Conservation (phyloP, 2,113 vertebrate genomes). For the Vulpes vulpes region DNA sequence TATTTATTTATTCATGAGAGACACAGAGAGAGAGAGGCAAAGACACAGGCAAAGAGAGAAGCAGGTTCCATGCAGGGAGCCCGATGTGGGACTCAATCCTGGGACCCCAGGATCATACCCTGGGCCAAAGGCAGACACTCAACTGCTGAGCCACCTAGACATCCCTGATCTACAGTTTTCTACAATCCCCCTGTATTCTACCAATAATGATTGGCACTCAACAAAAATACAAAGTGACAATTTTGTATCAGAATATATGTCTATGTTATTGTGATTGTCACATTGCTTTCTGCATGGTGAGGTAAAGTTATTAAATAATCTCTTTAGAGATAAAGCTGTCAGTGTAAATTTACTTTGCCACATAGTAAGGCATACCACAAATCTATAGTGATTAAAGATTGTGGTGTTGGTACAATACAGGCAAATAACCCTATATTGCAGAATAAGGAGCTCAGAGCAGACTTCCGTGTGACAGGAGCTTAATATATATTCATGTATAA, state of each 20-base stretch:
- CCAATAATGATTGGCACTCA: neutral
- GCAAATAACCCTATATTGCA: neutral
- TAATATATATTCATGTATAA: neutral
- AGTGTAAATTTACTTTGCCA: neutral
- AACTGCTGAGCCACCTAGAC: too few relatives aligned
- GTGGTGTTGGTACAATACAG: neutral
- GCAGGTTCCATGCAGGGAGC: too few relatives aligned
- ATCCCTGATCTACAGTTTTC: neutral
- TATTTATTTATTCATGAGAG: too few relatives aligned
- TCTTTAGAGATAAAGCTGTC: slow-evolving; percentile 14
- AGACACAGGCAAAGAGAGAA: too few relatives aligned
- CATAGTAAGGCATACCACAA: neutral
- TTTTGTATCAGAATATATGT: neutral
- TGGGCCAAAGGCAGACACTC: too few relatives aligned
- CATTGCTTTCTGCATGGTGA: neutral
- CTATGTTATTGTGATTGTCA: neutral
- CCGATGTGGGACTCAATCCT: too few relatives aligned
- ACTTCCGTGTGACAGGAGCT: neutral
- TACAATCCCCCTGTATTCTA: neutral
- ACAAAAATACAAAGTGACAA: neutral
- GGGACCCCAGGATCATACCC: too few relatives aligned
- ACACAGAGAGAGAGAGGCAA: too few relatives aligned
- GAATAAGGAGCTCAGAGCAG: neutral
- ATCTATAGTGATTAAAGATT: neutral
- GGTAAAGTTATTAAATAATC: neutral